phyloP scores from a whole-genome alignment of 2,113 vertebrate species.

The Atlantisia rogersi region DNA sequence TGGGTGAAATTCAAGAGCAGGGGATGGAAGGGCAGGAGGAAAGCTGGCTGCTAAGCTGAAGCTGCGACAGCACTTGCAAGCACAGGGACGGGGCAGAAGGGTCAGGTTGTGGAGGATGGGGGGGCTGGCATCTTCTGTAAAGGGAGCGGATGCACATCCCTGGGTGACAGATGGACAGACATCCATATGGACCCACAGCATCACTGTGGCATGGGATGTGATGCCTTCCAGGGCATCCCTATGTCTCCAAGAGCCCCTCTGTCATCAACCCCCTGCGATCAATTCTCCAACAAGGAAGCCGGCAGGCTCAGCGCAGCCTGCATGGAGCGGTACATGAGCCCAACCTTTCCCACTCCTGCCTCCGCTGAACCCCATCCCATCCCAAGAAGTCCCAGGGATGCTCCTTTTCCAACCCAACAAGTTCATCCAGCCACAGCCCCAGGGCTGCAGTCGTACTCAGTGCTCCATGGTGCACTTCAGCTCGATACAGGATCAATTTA shows the following conservation, averaged over 20 bases:
- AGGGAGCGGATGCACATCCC: too few species aligned
- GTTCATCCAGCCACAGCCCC: too few species aligned
- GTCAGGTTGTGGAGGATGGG: not conserved
- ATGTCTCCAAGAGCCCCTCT: rapidly evolving
- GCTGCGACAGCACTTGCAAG: rapidly evolving
- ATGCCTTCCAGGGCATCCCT: not conserved
- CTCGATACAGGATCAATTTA: not conserved
- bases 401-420: not conserved
- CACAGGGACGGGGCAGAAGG: not conserved
- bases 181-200: too few species aligned
- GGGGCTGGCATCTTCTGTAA: not conserved
- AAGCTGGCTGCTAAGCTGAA: not conserved
- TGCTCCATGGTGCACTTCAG: not conserved
- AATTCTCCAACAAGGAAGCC: not conserved
- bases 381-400: not conserved
- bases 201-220: not conserved
- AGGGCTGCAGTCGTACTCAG: not conserved
- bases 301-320: not conserved
- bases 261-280: too few species aligned
- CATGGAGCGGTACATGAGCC: not conserved
- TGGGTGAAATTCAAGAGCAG: not conserved
- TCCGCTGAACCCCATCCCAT: not conserved
- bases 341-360: not conserved
- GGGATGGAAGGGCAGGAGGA: not conserved
- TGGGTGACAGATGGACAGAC: not conserved